Conservation (phyloP, 2,797 vertebrate genomes). For the Triplophysa yarkandensis region DNA sequence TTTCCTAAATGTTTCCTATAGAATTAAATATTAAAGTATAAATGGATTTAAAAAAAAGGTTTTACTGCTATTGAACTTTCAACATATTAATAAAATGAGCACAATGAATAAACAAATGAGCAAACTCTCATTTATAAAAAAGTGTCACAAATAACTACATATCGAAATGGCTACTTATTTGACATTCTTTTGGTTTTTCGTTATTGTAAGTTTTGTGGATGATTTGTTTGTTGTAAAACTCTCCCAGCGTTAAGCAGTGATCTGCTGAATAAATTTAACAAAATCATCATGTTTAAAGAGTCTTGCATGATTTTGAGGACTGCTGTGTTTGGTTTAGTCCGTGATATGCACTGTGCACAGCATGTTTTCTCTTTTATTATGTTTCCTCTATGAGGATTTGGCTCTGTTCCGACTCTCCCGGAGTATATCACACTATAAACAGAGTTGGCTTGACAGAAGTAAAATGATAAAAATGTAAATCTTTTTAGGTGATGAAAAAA, state of each 20-base stretch:
- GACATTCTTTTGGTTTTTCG: not conserved
- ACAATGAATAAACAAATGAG: no score
- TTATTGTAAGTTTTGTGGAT: constrained; percentile 12
- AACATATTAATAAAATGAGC: not conserved
- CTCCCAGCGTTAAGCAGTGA: constrained; percentile 15
- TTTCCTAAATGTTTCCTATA: not conserved
- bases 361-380: constrained; percentile 28
- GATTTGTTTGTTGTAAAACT: constrained; percentile 35
- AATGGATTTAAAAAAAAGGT: not conserved
- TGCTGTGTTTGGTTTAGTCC: constrained; percentile 1
- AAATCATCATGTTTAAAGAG: constrained; percentile 15
- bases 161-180: not conserved
- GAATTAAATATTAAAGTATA: not conserved
- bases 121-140: not conserved
- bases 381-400: constrained; percentile 21
- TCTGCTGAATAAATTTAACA: constrained; percentile 25
- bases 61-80: not conserved
- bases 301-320: constrained; percentile 5
- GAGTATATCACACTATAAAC: not conserved
- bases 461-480: not conserved
- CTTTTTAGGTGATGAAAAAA: not conserved
- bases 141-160: not conserved
- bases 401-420: constrained; percentile 1
- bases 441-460: not conserved
- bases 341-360: constrained; percentile 26